Conservation (phyloP, 2,888 invertebrate species). For the Apotomis turbidana region DNA sequence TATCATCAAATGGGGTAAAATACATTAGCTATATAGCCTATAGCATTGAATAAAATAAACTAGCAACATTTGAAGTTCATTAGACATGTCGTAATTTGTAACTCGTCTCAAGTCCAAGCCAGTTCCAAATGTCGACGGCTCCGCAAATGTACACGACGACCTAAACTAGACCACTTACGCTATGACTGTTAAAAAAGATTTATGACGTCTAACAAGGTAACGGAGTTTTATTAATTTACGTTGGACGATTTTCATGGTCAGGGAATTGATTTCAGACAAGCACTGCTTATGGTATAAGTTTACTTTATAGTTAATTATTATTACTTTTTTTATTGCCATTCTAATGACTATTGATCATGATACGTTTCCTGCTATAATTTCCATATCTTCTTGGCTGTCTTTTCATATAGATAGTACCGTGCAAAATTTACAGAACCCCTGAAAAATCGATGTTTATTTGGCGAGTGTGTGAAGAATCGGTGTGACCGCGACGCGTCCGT, state of each 20-base stretch:
- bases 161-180: constrained; percentile 59
- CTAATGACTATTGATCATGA: background rate
- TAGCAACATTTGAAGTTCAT: constrained; percentile 39
- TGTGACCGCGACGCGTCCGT: constrained; percentile 73
- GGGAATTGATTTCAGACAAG: background rate
- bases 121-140: constrained; percentile 64
- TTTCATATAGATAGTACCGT: constrained; percentile 52
- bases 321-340: background rate
- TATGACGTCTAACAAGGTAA: constrained; percentile 45
- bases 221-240: constrained; percentile 27
- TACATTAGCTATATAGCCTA: too few relatives aligned
- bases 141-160: constrained; percentile 50
- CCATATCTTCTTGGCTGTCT: constrained; percentile 48
- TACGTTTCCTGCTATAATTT: constrained; percentile 9
- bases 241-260: constrained; percentile 20
- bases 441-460: constrained; percentile 56
- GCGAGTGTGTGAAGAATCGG: constrained; percentile 59
- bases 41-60: background rate
- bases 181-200: constrained; percentile 41
- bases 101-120: constrained; percentile 57
- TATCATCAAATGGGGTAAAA: too few relatives aligned
- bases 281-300: background rate
- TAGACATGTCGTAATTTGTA: constrained; percentile 49
- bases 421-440: constrained; percentile 55
- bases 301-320: background rate